Evolutionary conservation across 2,888 invertebrate species (phyloP).

Genomic region (Nephrotoma flavescens): DNA sequence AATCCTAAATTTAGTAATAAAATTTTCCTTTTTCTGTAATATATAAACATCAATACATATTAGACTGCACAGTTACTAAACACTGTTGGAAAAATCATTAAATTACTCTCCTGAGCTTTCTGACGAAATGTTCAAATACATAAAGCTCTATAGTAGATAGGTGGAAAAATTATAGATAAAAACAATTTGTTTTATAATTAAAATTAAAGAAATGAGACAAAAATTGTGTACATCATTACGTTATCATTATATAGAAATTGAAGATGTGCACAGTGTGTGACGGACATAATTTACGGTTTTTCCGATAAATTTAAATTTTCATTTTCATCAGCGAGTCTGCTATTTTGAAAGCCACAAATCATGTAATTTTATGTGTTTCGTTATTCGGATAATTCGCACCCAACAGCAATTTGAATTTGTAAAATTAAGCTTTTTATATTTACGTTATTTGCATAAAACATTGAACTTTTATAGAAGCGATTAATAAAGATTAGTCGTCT

Average conservation of each 20-base stretch:
- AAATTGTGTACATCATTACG: neutral
- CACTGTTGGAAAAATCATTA: neutral
- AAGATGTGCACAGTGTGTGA: neutral
- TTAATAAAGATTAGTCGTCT: neutral
- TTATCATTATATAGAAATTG: neutral
- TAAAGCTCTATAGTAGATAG: neutral
- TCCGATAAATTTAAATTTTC: neutral
- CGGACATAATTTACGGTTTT: neutral
- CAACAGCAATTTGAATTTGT: neutral
- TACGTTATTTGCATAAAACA: neutral
- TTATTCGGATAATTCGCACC: neutral
- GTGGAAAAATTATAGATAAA: neutral
- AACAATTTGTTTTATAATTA: neutral
- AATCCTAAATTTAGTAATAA: neutral
- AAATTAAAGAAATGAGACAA: neutral
- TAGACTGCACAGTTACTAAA: neutral
- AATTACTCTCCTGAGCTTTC: neutral
- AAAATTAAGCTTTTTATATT: neutral
- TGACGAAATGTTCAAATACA: neutral
- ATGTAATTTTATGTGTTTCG: neutral
- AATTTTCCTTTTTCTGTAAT: neutral
- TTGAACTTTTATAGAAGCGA: neutral
- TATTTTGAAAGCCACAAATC: neutral
- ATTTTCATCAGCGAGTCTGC: neutral
- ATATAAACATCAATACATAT: neutral